Conservation (phyloP, 2,797 vertebrate genomes). For the Synaphobranchus kaupii region DNA sequence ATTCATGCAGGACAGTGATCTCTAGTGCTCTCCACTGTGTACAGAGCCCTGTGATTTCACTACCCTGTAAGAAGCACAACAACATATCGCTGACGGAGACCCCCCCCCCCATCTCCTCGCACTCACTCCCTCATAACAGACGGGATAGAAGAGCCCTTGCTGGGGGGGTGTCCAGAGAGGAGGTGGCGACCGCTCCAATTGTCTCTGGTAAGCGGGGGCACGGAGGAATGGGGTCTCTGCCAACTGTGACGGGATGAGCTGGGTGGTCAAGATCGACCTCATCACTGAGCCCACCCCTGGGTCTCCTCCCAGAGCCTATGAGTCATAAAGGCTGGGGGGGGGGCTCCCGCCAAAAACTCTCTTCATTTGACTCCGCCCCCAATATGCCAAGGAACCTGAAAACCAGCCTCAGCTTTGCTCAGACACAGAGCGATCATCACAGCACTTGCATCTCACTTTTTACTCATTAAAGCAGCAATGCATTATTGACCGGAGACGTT, state of each 20-base stretch:
- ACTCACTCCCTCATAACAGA: background rate
- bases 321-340: background rate
- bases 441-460: background rate
- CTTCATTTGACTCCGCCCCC: background rate
- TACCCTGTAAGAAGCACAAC: slow-evolving; percentile 18
- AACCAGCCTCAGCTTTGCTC: slow-evolving; percentile 3
- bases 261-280: background rate
- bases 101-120: slow-evolving; percentile 15
- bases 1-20: slow-evolving; percentile 31
- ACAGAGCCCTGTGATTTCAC: slow-evolving; percentile 49
- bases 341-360: background rate
- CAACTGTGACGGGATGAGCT: background rate
- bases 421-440: background rate
- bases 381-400: background rate
- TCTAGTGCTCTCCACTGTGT: slow-evolving; percentile 37
- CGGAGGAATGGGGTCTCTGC: background rate
- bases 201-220: background rate
- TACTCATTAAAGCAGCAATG: background rate
- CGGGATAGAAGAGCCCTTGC: background rate
- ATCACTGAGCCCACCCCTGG: background rate
- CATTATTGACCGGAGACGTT: background rate
- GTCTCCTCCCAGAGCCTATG: background rate
- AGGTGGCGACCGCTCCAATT: background rate
- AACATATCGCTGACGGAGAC: slow-evolving; percentile 57
- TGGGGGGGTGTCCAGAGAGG: background rate